Evolutionary conservation across 2,888 invertebrate species (phyloP), one percentile per base, ranked within the genome.

Genomic region (Prosapia bicincta): DNA sequence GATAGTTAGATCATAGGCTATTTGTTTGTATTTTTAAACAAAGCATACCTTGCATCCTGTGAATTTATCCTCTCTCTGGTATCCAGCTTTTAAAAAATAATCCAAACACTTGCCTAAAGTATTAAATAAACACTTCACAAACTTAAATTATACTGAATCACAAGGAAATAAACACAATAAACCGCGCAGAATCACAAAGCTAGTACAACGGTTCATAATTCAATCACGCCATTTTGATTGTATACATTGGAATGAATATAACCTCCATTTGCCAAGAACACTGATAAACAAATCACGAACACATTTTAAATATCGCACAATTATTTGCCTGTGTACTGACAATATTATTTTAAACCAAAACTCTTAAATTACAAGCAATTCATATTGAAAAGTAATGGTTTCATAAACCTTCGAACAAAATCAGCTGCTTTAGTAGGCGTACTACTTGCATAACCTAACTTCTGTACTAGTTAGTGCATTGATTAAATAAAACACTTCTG

Each of bases 71-170:
- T 75, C 71, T 75, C 70, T 71, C 66, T 70, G 71, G 75, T 75
- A 75, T 75, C 75, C 75, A 75, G 75, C 75, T 75, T 75, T 71
- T 54, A 32, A 15, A 69, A 66, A 23, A 28, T 74, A 74, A 74
- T 74, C 74, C 74, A 74, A 74, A 66, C 66, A 26, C 24, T 54
- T 3, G n/a, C 20, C 54, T 54, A 20, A 54, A 20, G n/a, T 20
- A 20, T 54, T 54, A 54, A 54, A 20, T 20, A 9, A n/a, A 54
- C 54, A 54, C 54, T 20, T 10, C 54, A 54, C 54, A 54, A 54
- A 9, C 13, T n/a, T 38, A 9, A 6, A 30, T 30, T 9, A 38
- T 15, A 38, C 38, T 38, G 13, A 13, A 7, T 38, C 38, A 38
- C 38, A 38, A 13, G 9, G 20, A 54, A 54, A 54, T 20, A 54